phyloP scores from a whole-genome alignment of 2,888 invertebrate genomes.

The Venustoraphidia nigricollis region DNA sequence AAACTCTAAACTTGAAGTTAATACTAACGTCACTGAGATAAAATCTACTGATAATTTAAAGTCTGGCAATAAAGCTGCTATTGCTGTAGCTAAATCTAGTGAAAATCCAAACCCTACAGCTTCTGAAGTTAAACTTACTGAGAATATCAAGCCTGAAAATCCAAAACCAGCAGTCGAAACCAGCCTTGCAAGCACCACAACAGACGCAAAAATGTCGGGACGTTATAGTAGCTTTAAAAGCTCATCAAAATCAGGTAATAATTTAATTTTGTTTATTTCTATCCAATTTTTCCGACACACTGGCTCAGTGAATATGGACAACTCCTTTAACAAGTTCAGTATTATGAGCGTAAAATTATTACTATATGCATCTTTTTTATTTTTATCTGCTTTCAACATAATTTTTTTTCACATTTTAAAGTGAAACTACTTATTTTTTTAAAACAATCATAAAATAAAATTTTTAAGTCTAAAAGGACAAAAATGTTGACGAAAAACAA shows the following conservation, averaged over 20 bases:
- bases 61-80: slow-evolving; percentile 21
- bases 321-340: too few relatives aligned
- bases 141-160: slow-evolving; percentile 5
- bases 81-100: slow-evolving; percentile 11
- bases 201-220: slow-evolving; percentile 23
- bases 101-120: slow-evolving; percentile 4
- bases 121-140: slow-evolving; percentile 3
- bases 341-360: too few relatives aligned
- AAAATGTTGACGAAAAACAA: too few relatives aligned
- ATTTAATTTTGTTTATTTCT: neutral
- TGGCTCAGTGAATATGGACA: too few relatives aligned
- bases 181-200: slow-evolving; percentile 2
- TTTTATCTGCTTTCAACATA: too few relatives aligned
- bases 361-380: too few relatives aligned
- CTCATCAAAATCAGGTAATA: slow-evolving; percentile 8
- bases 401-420: too few relatives aligned
- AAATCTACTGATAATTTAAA: slow-evolving; percentile 6
- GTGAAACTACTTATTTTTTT: too few relatives aligned
- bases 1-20: slow-evolving; percentile 11
- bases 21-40: slow-evolving; percentile 10
- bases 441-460: too few relatives aligned
- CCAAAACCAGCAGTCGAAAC: slow-evolving; percentile 10
- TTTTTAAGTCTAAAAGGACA: too few relatives aligned
- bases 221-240: slow-evolving; percentile 15
- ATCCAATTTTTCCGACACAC: too few relatives aligned